A percentile compares a stretch with the other conserved stretches of the same genome.
phyloP scores from a whole-genome alignment of 2,113 vertebrate genomes.

The Nannospalax galili region DNA sequence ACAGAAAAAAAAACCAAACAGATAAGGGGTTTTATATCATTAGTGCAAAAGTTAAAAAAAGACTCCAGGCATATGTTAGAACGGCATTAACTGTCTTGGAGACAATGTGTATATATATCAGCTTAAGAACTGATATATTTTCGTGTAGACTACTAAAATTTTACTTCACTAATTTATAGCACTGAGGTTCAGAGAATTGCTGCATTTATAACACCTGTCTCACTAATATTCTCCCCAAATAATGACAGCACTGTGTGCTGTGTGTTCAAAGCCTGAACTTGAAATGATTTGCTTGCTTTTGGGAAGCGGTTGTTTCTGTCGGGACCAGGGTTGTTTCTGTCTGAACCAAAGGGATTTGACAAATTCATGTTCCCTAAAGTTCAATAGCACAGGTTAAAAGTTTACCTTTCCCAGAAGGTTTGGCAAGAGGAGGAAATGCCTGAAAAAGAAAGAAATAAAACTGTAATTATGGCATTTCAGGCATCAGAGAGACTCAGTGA shows the following conservation, averaged over 20 bases:
- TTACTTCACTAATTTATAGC: neutral
- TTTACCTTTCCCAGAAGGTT: neutral
- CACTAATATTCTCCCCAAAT: neutral
- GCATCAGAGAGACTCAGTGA: neutral
- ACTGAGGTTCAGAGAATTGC: neutral
- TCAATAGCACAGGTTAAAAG: neutral
- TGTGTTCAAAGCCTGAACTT: neutral
- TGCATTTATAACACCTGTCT: neutral
- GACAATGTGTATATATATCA: neutral
- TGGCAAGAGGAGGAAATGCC: constrained; percentile 14
- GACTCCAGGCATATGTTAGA: neutral
- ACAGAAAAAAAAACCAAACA: neutral
- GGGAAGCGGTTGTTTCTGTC: neutral
- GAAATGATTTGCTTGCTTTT: neutral
- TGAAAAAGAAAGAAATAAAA: constrained; percentile 1
- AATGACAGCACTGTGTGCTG: neutral
- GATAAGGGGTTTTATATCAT: neutral
- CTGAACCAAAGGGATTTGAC: neutral
- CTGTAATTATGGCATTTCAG: constrained; percentile 11
- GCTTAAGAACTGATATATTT: neutral
- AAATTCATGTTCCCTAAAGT: neutral
- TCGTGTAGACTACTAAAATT: neutral
- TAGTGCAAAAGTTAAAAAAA: neutral
- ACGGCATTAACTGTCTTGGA: neutral
- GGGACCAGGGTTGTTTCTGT: neutral